Evolutionary conservation across 35 echinoderm and acorn worm genomes (phyloP).

Genomic region (Holothuria glaberrima): DNA sequence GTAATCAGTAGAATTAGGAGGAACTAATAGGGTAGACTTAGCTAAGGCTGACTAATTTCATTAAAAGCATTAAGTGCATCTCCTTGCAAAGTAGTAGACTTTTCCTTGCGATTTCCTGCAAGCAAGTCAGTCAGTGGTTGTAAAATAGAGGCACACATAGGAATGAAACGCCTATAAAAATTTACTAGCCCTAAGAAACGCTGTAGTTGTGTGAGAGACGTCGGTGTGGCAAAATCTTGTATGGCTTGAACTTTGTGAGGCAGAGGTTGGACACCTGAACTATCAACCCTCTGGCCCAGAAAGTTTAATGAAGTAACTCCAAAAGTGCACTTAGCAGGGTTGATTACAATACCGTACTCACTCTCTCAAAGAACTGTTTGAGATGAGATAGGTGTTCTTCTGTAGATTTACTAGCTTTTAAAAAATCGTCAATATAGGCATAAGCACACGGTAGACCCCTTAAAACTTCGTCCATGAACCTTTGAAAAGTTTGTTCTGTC

Average conservation of each 20-base stretch:
- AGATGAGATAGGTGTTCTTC: constrained; percentile 42
- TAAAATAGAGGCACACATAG: constrained; percentile 47
- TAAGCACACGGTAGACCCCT: constrained; percentile 50
- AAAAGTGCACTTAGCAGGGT: constrained; percentile 47
- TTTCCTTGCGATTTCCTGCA: constrained; percentile 28
- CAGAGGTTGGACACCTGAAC: constrained; percentile 23
- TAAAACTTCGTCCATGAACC: constrained; percentile 70
- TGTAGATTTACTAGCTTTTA: constrained; percentile 31
- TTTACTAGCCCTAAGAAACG: constrained; percentile 69
- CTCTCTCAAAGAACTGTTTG: constrained; percentile 22
- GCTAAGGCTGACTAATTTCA: constrained; percentile 27
- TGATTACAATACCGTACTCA: constrained; percentile 58
- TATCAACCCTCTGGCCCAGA: constrained; percentile 5
- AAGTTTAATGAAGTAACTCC: constrained; percentile 17
- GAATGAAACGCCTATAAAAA: constrained; percentile 77
- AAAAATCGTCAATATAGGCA: constrained; percentile 67
- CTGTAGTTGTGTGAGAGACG: constrained; percentile 1
- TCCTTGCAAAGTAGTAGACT: not conserved
- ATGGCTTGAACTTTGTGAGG: constrained; percentile 56
- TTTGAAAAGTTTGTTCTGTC: constrained; percentile 63
- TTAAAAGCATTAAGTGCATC: constrained; percentile 35
- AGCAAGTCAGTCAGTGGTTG: constrained; percentile 63
- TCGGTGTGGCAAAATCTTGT: constrained; percentile 35
- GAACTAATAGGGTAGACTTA: no score
- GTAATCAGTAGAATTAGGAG: no score